Evolutionary conservation across 2,888 invertebrate species (phyloP).

Genomic region (Aleiodes leptofemur): DNA sequence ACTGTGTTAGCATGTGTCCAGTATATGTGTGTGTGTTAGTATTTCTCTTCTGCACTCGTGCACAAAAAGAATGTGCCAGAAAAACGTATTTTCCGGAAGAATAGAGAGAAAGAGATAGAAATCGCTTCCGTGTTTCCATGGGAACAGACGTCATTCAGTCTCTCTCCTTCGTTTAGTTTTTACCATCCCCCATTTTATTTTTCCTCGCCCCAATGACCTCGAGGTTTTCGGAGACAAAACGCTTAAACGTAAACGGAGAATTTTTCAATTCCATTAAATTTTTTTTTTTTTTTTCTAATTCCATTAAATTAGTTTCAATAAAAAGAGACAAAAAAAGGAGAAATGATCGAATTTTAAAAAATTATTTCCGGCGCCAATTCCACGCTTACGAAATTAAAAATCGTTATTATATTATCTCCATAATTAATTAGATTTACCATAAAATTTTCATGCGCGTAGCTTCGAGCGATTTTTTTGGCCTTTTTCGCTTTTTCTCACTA

Average conservation of each 20-base stretch:
- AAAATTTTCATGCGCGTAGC: too few relatives aligned
- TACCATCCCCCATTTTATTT: slow-evolving; percentile 9
- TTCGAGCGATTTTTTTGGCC: too few relatives aligned
- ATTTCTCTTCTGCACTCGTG: background rate
- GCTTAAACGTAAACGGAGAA: background rate
- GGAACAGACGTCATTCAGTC: slow-evolving; percentile 70
- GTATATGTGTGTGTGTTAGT: background rate
- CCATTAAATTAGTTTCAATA: too few relatives aligned
- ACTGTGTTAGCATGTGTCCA: too few relatives aligned
- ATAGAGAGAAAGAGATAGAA: slow-evolving; percentile 52
- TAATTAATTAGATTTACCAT: too few relatives aligned
- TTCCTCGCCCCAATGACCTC: slow-evolving; percentile 11
- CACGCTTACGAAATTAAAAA: too few relatives aligned
- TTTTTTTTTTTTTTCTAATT: background rate
- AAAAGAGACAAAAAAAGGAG: too few relatives aligned
- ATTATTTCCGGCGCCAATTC: too few relatives aligned
- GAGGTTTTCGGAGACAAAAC: background rate
- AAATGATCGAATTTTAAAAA: too few relatives aligned
- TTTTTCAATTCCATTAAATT: background rate
- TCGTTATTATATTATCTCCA: too few relatives aligned
- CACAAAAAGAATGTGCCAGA: background rate
- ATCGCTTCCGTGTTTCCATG: slow-evolving; percentile 66
- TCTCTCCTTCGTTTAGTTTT: slow-evolving; percentile 28
- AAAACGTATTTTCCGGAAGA: slow-evolving; percentile 12
- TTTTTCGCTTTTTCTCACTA: too few relatives aligned